Conservation (phyloP, 2,888 invertebrate species). For the Limnephilus lunatus region DNA sequence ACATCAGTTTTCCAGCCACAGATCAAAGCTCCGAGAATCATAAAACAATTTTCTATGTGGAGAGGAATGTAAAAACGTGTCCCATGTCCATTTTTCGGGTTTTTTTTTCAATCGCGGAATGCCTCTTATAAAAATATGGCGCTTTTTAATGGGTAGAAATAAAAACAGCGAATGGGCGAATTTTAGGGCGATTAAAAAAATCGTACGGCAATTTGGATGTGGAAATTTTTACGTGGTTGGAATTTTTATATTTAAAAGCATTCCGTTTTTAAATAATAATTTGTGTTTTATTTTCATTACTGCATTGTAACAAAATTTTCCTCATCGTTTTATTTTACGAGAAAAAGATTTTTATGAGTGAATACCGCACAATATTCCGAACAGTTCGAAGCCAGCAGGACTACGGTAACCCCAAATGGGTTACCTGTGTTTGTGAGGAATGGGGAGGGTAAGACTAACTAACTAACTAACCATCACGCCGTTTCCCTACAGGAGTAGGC, state of each 20-base stretch:
- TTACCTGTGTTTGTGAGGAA: too few relatives aligned
- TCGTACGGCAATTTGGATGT: not conserved
- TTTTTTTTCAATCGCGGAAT: constrained; percentile 24
- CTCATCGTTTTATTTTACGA: too few relatives aligned
- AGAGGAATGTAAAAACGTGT: constrained; percentile 3
- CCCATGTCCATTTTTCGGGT: not conserved
- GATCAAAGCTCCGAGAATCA: constrained; percentile 33
- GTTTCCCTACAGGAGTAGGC: too few relatives aligned
- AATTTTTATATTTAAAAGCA: constrained; percentile 31
- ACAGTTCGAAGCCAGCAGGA: too few relatives aligned
- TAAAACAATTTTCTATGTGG: constrained; percentile 31
- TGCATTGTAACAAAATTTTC: not conserved
- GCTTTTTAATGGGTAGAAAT: constrained; percentile 25
- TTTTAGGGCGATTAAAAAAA: not conserved
- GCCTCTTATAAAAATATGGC: constrained; percentile 34
- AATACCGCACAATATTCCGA: too few relatives aligned
- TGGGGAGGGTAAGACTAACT: too few relatives aligned
- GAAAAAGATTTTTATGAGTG: too few relatives aligned
- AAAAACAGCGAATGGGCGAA: not conserved
- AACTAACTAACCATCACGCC: too few relatives aligned
- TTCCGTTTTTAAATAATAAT: not conserved
- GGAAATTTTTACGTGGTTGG: not conserved
- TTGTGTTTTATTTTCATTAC: not conserved
- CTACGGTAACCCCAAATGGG: too few relatives aligned
- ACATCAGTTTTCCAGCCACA: not conserved